These are phyloP conservation scores for Leptobrachium ailaonicum DNA, from an alignment of 2,113 vertebrate genomes.

Conservation along the genomic window DNA sequence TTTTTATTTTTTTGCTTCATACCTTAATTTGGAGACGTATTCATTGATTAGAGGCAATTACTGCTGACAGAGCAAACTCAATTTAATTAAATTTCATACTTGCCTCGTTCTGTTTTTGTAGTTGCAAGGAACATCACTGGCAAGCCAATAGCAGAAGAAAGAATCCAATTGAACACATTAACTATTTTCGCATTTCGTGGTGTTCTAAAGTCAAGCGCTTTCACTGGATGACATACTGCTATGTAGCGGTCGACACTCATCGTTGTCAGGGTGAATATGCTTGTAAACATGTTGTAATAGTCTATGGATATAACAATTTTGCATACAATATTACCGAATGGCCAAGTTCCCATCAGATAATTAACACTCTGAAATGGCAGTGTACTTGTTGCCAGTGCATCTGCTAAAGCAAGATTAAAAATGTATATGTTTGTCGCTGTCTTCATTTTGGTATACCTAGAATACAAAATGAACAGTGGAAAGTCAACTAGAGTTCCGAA, in stretches of 20 bases:
- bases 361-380: slow-evolving; percentile 97
- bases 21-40: too few species aligned
- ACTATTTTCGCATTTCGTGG: slow-evolving; percentile 96
- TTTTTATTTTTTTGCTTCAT: too few species aligned
- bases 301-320: slow-evolving; percentile 97
- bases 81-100: slow-evolving; percentile 44
- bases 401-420: slow-evolving; percentile 95
- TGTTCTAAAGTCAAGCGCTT: slow-evolving; percentile 94
- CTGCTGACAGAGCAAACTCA: too few species aligned
- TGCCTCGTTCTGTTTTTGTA: slow-evolving; percentile 75
- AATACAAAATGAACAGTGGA: slow-evolving; percentile 9
- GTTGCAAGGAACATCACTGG: slow-evolving; percentile 98
- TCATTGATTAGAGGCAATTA: too few species aligned
- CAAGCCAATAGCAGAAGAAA: slow-evolving; percentile 95
- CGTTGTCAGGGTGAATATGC: slow-evolving; percentile 96
- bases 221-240: slow-evolving; percentile 95
- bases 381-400: slow-evolving; percentile 93
- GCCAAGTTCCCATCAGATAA: slow-evolving; percentile 97
- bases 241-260: slow-evolving; percentile 98
- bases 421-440: slow-evolving; percentile 99
- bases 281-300: slow-evolving; percentile 99
- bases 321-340: slow-evolving; percentile 89
- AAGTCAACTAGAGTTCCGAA: not conserved
- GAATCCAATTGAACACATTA: slow-evolving; percentile 97
- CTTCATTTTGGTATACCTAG: slow-evolving; percentile 98